These are phyloP conservation scores for Aurelia aurita complex sp. Pacific DNA, from an alignment of 30 jellyfish, hydroid and myxozoan genomes.

Conservation along the genomic window DNA sequence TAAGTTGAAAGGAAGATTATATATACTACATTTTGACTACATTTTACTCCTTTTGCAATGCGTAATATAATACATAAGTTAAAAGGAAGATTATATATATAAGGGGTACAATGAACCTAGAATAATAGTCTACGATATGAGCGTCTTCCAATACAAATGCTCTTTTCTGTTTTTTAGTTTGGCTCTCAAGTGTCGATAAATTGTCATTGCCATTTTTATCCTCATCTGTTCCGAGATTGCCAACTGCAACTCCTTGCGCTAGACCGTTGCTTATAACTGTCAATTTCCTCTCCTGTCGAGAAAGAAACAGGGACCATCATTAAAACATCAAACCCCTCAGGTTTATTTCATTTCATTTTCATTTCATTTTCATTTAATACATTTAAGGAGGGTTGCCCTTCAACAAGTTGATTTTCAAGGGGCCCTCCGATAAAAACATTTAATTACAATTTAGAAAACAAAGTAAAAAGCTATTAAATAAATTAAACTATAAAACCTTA, in stretches of 20 bases:
- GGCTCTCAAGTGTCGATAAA: background rate
- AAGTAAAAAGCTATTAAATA: too few species aligned
- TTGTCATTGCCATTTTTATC: background rate
- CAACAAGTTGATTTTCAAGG: too few species aligned
- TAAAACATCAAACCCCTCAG: too few species aligned
- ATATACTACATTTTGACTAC: background rate
- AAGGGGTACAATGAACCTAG: constrained; percentile 18
- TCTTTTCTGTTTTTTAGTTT: background rate
- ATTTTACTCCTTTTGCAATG: background rate
- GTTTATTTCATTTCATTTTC: too few species aligned
- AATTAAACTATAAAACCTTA: too few species aligned
- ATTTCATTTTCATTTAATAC: too few species aligned
- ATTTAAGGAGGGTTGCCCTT: too few species aligned
- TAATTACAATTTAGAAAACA: too few species aligned
- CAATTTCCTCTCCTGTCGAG: constrained; percentile 2
- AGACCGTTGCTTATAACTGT: constrained; percentile 23
- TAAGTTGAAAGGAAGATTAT: constrained; percentile 7
- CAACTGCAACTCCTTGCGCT: constrained; percentile 2
- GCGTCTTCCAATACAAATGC: constrained; percentile 9
- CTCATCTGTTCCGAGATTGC: background rate
- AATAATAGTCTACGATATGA: constrained; percentile 30
- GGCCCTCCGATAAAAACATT: too few species aligned
- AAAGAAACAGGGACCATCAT: background rate
- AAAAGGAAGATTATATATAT: constrained; percentile 2
- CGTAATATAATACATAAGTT: constrained; percentile 16